Evolutionary conservation across 2,888 invertebrate species (phyloP).

Genomic region (Noctua comes): DNA sequence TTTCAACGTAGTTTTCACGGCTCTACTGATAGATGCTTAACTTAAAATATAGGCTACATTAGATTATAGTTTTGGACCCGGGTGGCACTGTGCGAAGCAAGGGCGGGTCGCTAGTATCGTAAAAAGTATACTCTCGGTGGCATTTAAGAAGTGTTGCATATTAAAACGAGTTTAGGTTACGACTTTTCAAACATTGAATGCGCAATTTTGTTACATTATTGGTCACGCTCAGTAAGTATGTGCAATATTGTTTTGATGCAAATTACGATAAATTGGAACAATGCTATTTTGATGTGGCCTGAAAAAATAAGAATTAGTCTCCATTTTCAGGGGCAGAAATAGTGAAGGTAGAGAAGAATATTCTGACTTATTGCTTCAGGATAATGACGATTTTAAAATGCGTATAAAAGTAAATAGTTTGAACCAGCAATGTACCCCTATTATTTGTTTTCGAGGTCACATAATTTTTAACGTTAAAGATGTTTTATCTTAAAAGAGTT

Average conservation of each 20-base stretch:
- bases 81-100: too few species aligned
- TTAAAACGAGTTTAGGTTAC: slow-evolving; percentile 41
- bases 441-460: background rate
- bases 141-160: slow-evolving; percentile 36
- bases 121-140: slow-evolving; percentile 7
- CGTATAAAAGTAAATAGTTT: background rate
- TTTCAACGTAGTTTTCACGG: too few species aligned
- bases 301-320: background rate
- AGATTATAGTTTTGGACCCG: too few species aligned
- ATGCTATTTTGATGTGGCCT: slow-evolving; percentile 12
- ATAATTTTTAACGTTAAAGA: background rate
- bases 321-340: slow-evolving; percentile 7
- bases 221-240: slow-evolving; percentile 44
- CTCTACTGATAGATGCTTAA: too few species aligned
- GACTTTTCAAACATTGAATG: slow-evolving; percentile 39
- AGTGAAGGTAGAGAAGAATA: background rate
- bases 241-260: slow-evolving; percentile 38
- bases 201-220: slow-evolving; percentile 32
- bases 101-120: background rate
- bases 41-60: too few species aligned
- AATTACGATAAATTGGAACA: slow-evolving; percentile 41
- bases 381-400: background rate
- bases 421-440: background rate
- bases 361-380: background rate
- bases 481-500: background rate